These are phyloP conservation scores for Lasioglossum morio DNA, from an alignment of 2,888 invertebrate genomes.

Conservation along the genomic window DNA sequence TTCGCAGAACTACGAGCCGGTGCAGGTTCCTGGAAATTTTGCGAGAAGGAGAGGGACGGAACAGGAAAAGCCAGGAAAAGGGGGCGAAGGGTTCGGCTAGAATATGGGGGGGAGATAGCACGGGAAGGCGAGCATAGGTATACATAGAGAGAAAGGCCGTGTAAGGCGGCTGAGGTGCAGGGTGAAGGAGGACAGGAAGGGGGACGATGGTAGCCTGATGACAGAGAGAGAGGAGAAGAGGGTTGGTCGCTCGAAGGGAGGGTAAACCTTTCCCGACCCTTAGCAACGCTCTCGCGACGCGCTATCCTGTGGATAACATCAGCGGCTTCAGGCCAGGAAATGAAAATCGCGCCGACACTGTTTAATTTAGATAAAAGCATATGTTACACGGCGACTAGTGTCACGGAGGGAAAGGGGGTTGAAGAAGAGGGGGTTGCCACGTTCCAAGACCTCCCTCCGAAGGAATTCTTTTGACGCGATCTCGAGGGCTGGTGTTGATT, in stretches of 20 bases:
- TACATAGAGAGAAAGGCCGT: constrained; percentile 44
- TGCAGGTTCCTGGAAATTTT: constrained; percentile 5
- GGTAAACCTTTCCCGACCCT: constrained; percentile 79
- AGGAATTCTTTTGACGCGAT: constrained; percentile 41
- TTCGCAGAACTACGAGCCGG: not conserved
- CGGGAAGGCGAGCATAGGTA: constrained; percentile 60
- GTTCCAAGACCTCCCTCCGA: constrained; percentile 42
- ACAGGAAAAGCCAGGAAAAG: constrained; percentile 65
- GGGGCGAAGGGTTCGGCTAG: constrained; percentile 74
- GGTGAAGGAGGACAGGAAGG: constrained; percentile 59
- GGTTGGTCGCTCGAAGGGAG: constrained; percentile 60
- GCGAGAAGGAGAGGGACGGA: constrained; percentile 37
- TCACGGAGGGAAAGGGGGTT: constrained; percentile 17
- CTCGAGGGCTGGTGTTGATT: constrained; percentile 40
- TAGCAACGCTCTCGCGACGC: constrained; percentile 79
- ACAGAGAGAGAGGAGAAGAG: constrained; percentile 49
- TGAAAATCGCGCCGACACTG: constrained; percentile 86
- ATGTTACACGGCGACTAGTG: constrained; percentile 82
- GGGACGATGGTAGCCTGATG: constrained; percentile 22
- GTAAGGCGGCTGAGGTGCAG: constrained; percentile 58
- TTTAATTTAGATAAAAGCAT: constrained; percentile 87
- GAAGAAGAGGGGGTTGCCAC: constrained; percentile 7
- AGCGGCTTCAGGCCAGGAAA: constrained; percentile 85
- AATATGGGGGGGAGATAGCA: constrained; percentile 74
- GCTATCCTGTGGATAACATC: constrained; percentile 85